These are phyloP conservation scores for Mesembrinibis cayennensis DNA, from an alignment of 2,113 vertebrate genomes.

Conservation along the genomic window DNA sequence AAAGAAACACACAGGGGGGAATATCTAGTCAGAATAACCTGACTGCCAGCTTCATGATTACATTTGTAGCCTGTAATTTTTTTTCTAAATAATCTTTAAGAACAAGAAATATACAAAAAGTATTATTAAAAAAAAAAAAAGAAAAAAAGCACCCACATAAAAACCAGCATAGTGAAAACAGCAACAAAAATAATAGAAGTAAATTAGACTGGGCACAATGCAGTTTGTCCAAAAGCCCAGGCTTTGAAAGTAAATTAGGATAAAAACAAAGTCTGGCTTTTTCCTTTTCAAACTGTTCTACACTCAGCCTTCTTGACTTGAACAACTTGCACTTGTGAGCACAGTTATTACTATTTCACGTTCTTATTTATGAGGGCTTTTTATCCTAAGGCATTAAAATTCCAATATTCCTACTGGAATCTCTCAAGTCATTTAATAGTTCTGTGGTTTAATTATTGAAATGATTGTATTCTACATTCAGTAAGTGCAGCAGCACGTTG, in stretches of 20 bases:
- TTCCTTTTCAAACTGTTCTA: background rate
- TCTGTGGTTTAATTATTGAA: conserved; percentile 29
- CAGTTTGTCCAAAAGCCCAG: background rate
- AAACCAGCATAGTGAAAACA: background rate
- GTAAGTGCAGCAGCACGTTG: background rate
- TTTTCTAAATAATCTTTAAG: background rate
- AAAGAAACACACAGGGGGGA: background rate
- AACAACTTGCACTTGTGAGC: background rate
- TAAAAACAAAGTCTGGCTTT: background rate
- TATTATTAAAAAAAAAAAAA: background rate
- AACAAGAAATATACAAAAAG: background rate
- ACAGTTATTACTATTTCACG: background rate
- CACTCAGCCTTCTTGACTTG: background rate
- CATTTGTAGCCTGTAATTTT: background rate
- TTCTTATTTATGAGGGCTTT: background rate
- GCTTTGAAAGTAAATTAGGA: background rate
- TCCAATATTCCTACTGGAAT: background rate
- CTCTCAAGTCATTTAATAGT: background rate
- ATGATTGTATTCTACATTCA: background rate
- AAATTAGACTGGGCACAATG: background rate
- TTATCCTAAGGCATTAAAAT: background rate
- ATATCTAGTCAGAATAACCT: background rate
- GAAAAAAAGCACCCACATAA: background rate
- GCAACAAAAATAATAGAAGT: background rate
- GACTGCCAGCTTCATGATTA: background rate